Conservation (phyloP, 2,113 vertebrate genomes). For the Nothoprocta perdicaria region DNA sequence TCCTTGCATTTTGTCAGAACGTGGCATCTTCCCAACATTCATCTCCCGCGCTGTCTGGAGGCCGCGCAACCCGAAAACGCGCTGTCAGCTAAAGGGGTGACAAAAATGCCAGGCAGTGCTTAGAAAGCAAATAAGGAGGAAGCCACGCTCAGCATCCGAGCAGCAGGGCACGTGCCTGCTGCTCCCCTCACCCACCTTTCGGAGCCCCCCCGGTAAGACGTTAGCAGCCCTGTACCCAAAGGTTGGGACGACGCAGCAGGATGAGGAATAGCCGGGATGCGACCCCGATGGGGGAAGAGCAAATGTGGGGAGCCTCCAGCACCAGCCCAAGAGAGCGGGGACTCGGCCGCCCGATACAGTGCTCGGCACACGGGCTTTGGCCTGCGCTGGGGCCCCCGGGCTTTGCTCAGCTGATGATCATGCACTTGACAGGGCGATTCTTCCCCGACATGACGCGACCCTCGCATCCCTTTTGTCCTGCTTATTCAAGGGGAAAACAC, state of each 20-base stretch:
- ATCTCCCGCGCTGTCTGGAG: conserved; percentile 68
- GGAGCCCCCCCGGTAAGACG: background rate
- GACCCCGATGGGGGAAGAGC: conserved; percentile 4
- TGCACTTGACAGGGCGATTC: conserved; percentile 46
- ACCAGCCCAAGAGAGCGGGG: background rate
- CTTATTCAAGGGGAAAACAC: conserved; percentile 54
- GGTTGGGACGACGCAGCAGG: background rate
- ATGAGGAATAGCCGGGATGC: conserved; percentile 5
- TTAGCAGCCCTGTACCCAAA: background rate
- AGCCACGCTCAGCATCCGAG: background rate
- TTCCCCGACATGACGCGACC: conserved; percentile 44
- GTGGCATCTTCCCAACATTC: conserved; percentile 73
- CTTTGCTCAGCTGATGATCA: conserved; percentile 45
- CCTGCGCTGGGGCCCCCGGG: conserved; percentile 24
- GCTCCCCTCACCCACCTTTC: background rate
- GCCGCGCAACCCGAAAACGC: conserved; percentile 59
- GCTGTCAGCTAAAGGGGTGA: conserved; percentile 65
- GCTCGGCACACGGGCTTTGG: conserved; percentile 46
- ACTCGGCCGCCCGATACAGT: background rate
- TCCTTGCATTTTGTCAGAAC: conserved; percentile 67
- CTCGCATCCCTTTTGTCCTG: conserved; percentile 33
- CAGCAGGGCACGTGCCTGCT: background rate
- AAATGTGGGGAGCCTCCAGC: background rate
- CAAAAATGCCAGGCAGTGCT: conserved; percentile 52
- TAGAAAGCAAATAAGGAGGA: background rate